Conservation (phyloP, 1,140 invertebrate genomes). For the Trissolcus basalis region DNA sequence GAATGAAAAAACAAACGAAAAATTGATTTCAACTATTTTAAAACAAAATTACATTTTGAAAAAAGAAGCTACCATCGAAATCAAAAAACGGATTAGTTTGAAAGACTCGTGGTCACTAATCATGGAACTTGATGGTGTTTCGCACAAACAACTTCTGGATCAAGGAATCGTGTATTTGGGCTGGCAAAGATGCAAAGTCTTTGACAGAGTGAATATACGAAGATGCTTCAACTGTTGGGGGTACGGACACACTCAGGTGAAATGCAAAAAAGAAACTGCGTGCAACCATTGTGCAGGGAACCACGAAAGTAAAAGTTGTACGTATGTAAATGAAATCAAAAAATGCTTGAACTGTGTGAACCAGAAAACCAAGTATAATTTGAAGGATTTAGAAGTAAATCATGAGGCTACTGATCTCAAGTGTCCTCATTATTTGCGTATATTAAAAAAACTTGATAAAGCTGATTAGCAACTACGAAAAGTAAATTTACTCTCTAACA, state of each 20-base stretch:
- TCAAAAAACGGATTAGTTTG: constrained; percentile 13
- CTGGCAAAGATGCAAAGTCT: constrained; percentile 31
- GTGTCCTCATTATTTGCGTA: constrained; percentile 27
- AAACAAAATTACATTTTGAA: constrained; percentile 23
- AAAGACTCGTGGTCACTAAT: constrained; percentile 28
- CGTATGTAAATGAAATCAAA: constrained; percentile 7
- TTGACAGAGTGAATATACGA: constrained; percentile 22
- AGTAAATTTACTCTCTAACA: background rate
- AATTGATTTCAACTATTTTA: constrained; percentile 7
- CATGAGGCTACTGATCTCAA: constrained; percentile 28
- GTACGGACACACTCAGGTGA: constrained; percentile 14
- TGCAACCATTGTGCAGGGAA: constrained; percentile 31
- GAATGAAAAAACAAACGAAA: constrained; percentile 6
- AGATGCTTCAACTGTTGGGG: constrained; percentile 36
- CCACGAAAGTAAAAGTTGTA: constrained; percentile 11
- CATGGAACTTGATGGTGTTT: constrained; percentile 4
- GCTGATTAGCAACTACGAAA: constrained; percentile 28
- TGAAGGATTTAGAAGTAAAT: constrained; percentile 19
- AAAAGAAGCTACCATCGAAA: constrained; percentile 5
- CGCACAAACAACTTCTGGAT: constrained; percentile 15
- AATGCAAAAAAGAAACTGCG: constrained; percentile 17
- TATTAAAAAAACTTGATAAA: constrained; percentile 35
- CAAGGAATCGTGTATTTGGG: constrained; percentile 13
- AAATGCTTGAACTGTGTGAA: constrained; percentile 34
- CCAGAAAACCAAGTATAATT: constrained; percentile 32